Conservation (phyloP, 1,140 invertebrate genomes). For the Ceratitis capitata region DNA sequence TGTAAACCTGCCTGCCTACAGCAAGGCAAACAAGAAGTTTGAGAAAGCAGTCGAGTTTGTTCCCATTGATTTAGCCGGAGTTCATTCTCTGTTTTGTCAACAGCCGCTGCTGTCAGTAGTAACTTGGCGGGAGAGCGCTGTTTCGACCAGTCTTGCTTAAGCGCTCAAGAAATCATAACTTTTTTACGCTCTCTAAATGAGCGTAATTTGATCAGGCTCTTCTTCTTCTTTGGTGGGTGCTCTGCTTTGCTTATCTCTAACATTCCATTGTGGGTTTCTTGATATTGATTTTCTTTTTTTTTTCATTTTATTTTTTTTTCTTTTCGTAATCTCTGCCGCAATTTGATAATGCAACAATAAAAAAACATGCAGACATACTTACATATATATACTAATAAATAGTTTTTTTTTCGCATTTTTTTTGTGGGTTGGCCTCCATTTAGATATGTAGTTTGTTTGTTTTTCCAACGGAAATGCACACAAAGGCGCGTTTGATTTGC, state of each 20-base stretch:
- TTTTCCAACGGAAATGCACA: slow-evolving; percentile 9
- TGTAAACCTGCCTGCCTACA: neutral
- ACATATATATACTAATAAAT: neutral
- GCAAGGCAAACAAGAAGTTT: neutral
- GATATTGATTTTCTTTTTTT: neutral
- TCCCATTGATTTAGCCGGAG: neutral
- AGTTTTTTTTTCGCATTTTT: neutral
- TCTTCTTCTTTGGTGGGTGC: neutral
- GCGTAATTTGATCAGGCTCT: neutral
- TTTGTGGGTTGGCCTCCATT: neutral
- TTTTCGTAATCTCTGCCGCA: neutral
- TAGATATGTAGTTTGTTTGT: neutral
- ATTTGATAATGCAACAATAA: neutral
- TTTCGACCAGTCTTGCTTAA: neutral
- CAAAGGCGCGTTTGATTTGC: neutral
- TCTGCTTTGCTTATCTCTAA: neutral
- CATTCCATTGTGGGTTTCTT: neutral
- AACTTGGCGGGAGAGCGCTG: too few relatives aligned
- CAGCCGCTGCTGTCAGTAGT: neutral
- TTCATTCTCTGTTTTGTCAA: neutral
- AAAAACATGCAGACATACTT: too few relatives aligned
- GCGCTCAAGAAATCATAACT: neutral
- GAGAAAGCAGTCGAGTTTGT: neutral
- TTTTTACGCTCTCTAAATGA: neutral
- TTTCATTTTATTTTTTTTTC: neutral